Percentiles rank a stretch among this genome's conserved stretches.
Evolutionary conservation across 1,140 invertebrate genomes (phyloP).

Genomic region (Drosophila mojavensis): DNA sequence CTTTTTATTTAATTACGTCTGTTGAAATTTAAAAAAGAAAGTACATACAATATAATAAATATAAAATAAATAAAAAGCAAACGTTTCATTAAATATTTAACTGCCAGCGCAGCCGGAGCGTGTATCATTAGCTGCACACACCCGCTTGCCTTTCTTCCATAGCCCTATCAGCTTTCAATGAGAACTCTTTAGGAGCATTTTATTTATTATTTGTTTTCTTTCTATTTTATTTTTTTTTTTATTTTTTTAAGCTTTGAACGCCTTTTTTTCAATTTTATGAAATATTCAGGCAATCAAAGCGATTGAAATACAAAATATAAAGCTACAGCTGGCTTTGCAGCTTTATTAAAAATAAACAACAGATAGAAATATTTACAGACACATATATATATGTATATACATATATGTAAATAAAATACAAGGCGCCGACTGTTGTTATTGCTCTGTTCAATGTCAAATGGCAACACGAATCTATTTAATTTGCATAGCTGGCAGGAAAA

Average conservation of each 20-base stretch:
- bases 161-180: slow-evolving; percentile 47
- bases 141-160: neutral
- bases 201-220: neutral
- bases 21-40: too few species aligned
- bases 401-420: too few species aligned
- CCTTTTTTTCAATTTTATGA: slow-evolving; percentile 38
- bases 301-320: slow-evolving; percentile 23
- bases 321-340: slow-evolving; percentile 23
- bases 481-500: slow-evolving; percentile 40
- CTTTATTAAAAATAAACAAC: slow-evolving; percentile 1
- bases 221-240: neutral
- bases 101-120: too few species aligned
- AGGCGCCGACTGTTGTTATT: too few species aligned
- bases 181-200: slow-evolving; percentile 18
- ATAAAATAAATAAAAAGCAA: too few species aligned
- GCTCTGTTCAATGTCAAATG: slow-evolving; percentile 19
- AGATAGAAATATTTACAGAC: neutral
- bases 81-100: too few species aligned
- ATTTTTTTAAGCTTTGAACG: neutral
- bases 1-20: too few species aligned
- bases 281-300: slow-evolving; percentile 40
- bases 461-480: slow-evolving; percentile 44
- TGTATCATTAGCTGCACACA: too few species aligned
- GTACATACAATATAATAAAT: too few species aligned
- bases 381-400: too few species aligned